Evolutionary conservation across 2,797 vertebrate genomes (phyloP), one percentile per base, ranked within the genome.

Genomic region (Acanthurus lineatus): DNA sequence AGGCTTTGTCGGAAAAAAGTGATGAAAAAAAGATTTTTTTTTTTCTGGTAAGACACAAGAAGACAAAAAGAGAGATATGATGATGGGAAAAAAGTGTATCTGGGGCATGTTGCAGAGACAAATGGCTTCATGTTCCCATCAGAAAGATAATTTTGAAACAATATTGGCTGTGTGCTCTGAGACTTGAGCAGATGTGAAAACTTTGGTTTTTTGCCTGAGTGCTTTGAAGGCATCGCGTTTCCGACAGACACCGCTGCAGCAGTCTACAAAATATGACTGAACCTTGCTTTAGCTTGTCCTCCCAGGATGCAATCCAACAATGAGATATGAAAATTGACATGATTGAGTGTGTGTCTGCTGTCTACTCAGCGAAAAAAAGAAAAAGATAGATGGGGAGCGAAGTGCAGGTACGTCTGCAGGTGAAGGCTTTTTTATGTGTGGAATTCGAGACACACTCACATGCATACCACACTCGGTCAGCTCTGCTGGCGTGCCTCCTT

Each of bases 141-240:
- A 73, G 73, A 79, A 58, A 69, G 70, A 85, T 79, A 14, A 52
- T 69, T 84, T 69, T 81, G 79, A 81, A 78, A 82, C 68, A 73
- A 78, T 84, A 81, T 67, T 85, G 82, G 78, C 77, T 56, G 67
- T 57, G 66, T 69, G 58, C 64, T 64, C 45, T 42, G 52, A 75
- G 73, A 85, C 58, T 10, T 1, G 25, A 82, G 71, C 79, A 93
- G 84, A 89, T 81, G 81, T 80, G 74, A 82, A 85, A 85, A 81
- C 70, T 42, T 28, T 45, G 40, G 3, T 35, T 35, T 35, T 35
- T 35, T 83, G 75, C 64, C 56, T 51, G 42, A 76, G 62, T 53
- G 48, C 48, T 77, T 49, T 28, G 62, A 67, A 72, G 45, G 73
- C 59, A 54, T 28, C 1, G 38, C 56, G 49, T 58, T 70, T 61